Percentiles rank a stretch among this genome's conserved stretches.
Conservation (phyloP, 2,113 vertebrate genomes). For the Corythaeola cristata region DNA sequence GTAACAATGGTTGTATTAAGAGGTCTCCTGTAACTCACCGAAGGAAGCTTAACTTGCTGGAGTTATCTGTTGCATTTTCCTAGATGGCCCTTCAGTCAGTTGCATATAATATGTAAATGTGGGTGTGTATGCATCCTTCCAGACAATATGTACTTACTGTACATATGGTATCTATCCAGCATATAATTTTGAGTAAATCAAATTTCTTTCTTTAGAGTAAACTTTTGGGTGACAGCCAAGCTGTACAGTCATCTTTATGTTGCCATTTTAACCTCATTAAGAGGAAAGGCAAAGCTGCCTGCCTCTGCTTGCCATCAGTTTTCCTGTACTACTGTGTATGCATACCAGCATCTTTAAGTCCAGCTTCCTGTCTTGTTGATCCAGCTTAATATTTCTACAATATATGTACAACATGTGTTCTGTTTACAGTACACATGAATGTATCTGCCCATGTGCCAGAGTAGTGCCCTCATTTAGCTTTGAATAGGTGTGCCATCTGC, state of each 20-base stretch:
- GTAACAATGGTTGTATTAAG: neutral
- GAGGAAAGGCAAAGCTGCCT: neutral
- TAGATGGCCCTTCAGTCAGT: neutral
- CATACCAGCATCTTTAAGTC: neutral
- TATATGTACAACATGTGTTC: neutral
- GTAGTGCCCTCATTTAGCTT: neutral
- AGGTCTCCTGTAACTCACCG: neutral
- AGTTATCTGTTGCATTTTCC: neutral
- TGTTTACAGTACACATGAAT: neutral
- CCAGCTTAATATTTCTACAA: neutral
- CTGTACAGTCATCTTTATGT: neutral
- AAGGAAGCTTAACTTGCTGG: neutral
- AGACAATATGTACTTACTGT: neutral
- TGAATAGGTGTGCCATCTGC: neutral
- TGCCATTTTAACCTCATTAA: neutral
- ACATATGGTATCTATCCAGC: neutral
- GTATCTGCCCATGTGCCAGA: neutral
- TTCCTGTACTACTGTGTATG: neutral
- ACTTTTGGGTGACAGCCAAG: constrained; percentile 3
- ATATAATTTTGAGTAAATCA: neutral
- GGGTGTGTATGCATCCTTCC: neutral
- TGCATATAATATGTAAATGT: neutral
- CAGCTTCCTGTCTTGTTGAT: neutral
- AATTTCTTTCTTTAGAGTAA: constrained; percentile 7
- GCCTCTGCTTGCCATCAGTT: neutral